phyloP scores from a whole-genome alignment of 2,113 vertebrate species.

The Vidua macroura region DNA sequence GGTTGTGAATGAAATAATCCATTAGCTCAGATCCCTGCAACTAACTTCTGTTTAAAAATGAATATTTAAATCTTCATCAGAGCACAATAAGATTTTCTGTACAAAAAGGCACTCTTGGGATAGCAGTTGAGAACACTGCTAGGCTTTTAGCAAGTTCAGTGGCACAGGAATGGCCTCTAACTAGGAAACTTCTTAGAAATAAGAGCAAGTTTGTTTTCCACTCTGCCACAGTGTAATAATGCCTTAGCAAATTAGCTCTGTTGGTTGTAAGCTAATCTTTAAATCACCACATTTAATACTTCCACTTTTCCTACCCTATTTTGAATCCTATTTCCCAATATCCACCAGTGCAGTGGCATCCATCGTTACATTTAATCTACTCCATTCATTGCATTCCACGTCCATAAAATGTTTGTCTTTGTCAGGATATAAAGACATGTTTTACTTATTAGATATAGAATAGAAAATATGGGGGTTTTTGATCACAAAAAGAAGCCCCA shows the following conservation, averaged over 20 bases:
- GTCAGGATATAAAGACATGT: neutral
- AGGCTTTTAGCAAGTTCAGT: neutral
- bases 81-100: neutral
- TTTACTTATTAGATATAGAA: neutral
- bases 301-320: neutral
- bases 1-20: neutral
- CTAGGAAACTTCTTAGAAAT: neutral
- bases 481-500: no score
- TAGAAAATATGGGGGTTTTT: neutral
- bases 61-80: neutral
- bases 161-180: neutral
- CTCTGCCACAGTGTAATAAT: neutral
- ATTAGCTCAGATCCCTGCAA: neutral
- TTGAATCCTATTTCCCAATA: neutral
- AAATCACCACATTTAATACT: neutral
- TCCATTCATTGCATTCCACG: fast-evolving
- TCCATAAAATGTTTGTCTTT: neutral
- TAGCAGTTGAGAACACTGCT: neutral
- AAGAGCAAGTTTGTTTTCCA: neutral
- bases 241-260: neutral
- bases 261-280: neutral
- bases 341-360: neutral
- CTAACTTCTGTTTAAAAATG: neutral
- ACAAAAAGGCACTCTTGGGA: neutral
- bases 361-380: fast-evolving